Evolutionary conservation across 1,140 invertebrate species (phyloP), one percentile per base, ranked within the genome.

Genomic region (Dendrolimus punctatus): DNA sequence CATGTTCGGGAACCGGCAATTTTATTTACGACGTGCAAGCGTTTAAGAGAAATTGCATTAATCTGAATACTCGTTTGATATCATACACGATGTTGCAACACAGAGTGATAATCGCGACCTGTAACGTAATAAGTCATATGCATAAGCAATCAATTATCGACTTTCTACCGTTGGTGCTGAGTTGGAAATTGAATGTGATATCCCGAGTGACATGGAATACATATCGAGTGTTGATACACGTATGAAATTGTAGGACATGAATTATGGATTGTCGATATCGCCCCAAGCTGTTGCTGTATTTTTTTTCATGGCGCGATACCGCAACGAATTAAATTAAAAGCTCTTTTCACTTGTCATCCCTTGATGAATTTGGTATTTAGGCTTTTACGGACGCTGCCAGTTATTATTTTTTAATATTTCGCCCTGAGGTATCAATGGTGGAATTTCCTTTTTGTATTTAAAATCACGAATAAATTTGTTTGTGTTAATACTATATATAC

Each of bases 261-360:
- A 86, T 86, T 86, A 86, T 86, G 80, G 80, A 86, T 86, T 86
- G 79, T 84, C 83, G 83, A 86, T 86, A 84, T 79, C 76, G 83
- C 80, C 82, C 74, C 80, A 84, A 86, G 83, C 83, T 86, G 83
- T 84, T 80, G 75, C 80, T 76, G 69, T 82, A 69, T 83, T 81
- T 85, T 84, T 75, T 83, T 75, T 84, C 77, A 66, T 61, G 71
- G 73, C 77, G 75, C 78, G 73, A 77, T 76, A 82, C 80, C 80
- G 71, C 80, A 86, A 80, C 83, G 83, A 83, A 86, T 86, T 84
- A 84, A 86, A 86, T 86, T 86, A 86, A 86, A 83, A 84, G 78
- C 83, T 84, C 83, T 84, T 83, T 83, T 84, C 81, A 84, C 78
- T 79, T 86, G 80, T 81, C 78, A 77, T 78, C 73, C 74, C 64